Base-by-base conservation (phyloP, 2,797 vertebrate genomes). In the Neomorphus geoffroyi region DNA sequence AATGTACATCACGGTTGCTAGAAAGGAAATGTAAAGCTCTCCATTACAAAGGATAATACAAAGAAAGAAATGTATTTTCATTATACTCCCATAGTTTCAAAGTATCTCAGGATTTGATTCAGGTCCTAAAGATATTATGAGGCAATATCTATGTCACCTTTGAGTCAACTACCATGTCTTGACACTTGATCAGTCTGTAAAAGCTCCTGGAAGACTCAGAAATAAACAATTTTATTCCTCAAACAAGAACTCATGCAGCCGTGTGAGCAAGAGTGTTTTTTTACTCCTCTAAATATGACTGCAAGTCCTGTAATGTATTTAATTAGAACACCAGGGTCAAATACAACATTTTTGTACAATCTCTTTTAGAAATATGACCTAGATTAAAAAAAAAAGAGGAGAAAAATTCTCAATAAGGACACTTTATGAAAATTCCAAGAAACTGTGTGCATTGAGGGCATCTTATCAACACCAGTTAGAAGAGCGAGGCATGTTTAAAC, bases 51-150 rank as follows among this genome's bases (percentile, higher is more conserved):
- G 91, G 91, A 95, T 95, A 96, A 94, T 95, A 92, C 79, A 78
- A 93, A 92, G 79, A 91, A 86, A 87, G 74, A 88, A 96, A 95
- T 94, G 93, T 83, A 72, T 96, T 97, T 97, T 96, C 94, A 97
- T 97, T 96, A 96, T 96, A 73, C 67, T 96, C 65, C 75, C 72
- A 82, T 93, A 96, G 91, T 95, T 95, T 94, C 79, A 92, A 87
- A 94, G 79, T 93, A 86, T 80, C 92, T 94, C 75, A 94, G 86
- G 79, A 95, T 96, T 96, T 92, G 93, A 96, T 96, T 94, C 92
- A 27, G 79, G 81, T 92, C 79, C 86, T 95, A 89, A 93, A 96
- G 92, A 87, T 84, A 86, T 93, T 96, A 91, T 74, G 50, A 96
- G 53, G 75, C 81, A 94, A 91, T 93, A 94, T 89, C 84, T 74